Conservation (phyloP, 2,888 invertebrate genomes). For the Linyphia triangularis region DNA sequence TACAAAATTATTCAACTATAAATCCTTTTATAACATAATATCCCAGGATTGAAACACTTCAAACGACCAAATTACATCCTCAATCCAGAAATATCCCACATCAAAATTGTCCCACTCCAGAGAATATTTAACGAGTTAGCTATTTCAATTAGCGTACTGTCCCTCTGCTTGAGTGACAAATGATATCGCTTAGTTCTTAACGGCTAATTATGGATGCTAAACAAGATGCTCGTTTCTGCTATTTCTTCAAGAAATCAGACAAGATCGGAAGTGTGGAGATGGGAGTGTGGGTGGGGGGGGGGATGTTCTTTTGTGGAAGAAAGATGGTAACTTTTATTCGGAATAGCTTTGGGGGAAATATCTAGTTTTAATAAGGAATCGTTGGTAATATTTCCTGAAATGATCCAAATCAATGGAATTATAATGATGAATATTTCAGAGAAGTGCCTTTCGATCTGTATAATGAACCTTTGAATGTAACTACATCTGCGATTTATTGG, state of each 20-base stretch:
- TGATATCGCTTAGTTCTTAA: slow-evolving; percentile 23
- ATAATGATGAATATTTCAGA: not conserved
- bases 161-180: slow-evolving; percentile 45
- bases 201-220: slow-evolving; percentile 56
- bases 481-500: not conserved
- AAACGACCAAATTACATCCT: not conserved
- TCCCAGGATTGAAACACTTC: too few species aligned
- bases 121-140: not conserved
- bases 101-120: not conserved
- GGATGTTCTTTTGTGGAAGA: too few species aligned
- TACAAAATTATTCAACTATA: too few species aligned
- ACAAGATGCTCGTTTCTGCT: slow-evolving; percentile 28
- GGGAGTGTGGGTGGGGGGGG: not conserved
- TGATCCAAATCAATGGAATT: slow-evolving; percentile 19
- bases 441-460: not conserved
- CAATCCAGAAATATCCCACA: not conserved
- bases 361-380: slow-evolving; percentile 14
- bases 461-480: slow-evolving; percentile 15
- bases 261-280: not conserved
- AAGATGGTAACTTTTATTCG: slow-evolving; percentile 6
- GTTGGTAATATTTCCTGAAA: not conserved
- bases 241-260: not conserved
- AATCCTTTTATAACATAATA: too few species aligned
- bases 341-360: not conserved
- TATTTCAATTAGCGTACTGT: slow-evolving; percentile 35